Conservation (phyloP, 2,113 vertebrate genomes). For the Todiramphus chloris region DNA sequence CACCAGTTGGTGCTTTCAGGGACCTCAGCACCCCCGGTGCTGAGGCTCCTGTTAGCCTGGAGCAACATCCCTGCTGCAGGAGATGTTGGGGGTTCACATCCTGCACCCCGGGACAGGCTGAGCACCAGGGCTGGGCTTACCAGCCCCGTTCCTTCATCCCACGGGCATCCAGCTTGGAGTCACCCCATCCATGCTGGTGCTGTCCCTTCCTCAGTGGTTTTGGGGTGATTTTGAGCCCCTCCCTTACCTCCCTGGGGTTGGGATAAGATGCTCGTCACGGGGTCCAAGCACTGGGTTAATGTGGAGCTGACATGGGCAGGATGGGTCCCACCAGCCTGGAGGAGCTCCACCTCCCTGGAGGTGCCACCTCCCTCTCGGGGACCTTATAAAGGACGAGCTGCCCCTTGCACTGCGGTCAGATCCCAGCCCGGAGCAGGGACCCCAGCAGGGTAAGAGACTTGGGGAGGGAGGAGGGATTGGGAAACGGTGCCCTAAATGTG, state of each 20-base stretch:
- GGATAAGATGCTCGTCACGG: accelerated
- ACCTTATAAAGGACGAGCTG: constrained; percentile 1
- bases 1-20: accelerated
- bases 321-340: accelerated
- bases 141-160: not conserved
- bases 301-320: not conserved
- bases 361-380: constrained; percentile 11
- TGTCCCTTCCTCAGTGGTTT: not conserved
- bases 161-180: accelerated
- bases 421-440: not conserved
- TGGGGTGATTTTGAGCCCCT: not conserved
- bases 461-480: not conserved
- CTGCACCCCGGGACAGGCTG: accelerated
- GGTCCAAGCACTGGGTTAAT: not conserved
- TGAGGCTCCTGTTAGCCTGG: accelerated
- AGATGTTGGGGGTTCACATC: not conserved
- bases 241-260: not conserved
- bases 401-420: not conserved
- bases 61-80: not conserved
- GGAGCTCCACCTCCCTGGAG: constrained; percentile 5
- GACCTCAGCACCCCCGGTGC: accelerated
- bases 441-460: not conserved
- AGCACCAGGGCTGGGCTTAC: not conserved
- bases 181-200: accelerated
- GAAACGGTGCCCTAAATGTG: accelerated